phyloP scores from a whole-genome alignment of 2,113 vertebrate species.

The Pluvialis apricaria region DNA sequence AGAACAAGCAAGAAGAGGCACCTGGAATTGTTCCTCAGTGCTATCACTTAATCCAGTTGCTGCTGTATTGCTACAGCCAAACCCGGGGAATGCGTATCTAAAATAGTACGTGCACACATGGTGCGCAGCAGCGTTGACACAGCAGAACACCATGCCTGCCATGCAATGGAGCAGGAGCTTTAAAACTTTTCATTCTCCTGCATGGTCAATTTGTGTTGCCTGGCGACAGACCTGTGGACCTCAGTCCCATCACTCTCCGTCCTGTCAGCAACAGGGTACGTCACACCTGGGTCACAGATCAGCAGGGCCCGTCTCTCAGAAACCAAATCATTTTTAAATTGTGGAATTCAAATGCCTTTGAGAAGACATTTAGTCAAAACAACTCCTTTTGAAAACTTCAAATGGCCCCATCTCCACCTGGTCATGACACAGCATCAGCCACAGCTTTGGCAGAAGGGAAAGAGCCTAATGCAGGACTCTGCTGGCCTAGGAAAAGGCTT shows the following conservation, averaged over 20 bases:
- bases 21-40: neutral
- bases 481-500: neutral
- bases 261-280: neutral
- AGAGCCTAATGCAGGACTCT: neutral
- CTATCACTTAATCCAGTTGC: neutral
- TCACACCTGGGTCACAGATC: neutral
- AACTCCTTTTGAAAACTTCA: neutral
- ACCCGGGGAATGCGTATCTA: rapidly evolving
- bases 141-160: neutral
- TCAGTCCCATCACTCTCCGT: neutral
- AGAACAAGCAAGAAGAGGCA: neutral
- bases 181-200: neutral
- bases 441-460: neutral
- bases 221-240: neutral
- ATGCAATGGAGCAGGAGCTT: neutral
- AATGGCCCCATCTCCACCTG: neutral
- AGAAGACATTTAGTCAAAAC: neutral
- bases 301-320: neutral
- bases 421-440: neutral
- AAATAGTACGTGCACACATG: rapidly evolving
- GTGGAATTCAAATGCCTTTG: neutral
- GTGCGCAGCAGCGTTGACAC: rapidly evolving
- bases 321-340: neutral
- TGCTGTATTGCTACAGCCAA: neutral
- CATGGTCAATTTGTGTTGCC: neutral